phyloP scores from a whole-genome alignment of 2,888 invertebrate species.

The Clepsis dumicolana region DNA sequence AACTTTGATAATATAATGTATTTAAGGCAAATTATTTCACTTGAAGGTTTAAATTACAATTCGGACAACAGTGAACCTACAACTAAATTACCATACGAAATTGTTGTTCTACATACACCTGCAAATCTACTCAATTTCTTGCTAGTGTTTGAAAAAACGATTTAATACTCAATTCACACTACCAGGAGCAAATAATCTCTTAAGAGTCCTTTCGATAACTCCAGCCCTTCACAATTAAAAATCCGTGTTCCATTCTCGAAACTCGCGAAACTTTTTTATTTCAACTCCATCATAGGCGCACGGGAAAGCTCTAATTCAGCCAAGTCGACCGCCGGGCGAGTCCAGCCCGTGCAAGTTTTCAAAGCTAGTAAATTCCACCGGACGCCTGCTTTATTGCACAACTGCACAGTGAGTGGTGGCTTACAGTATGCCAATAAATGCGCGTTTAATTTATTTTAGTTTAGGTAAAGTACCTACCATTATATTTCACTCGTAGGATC shows the following conservation, averaged over 20 bases:
- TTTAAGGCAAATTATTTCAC: too few species aligned
- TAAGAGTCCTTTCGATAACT: neutral
- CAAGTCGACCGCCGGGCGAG: slow-evolving; percentile 40
- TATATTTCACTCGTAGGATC: too few species aligned
- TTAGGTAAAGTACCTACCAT: neutral
- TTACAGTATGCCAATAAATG: slow-evolving; percentile 26
- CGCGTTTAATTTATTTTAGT: neutral
- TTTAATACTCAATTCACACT: neutral
- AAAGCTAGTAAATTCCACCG: slow-evolving; percentile 76
- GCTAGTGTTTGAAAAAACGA: neutral
- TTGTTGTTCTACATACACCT: too few species aligned
- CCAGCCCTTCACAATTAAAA: neutral
- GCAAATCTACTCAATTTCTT: too few species aligned
- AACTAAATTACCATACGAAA: too few species aligned
- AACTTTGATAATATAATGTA: too few species aligned
- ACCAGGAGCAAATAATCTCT: neutral
- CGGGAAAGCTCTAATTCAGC: slow-evolving; percentile 64
- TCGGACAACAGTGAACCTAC: too few species aligned
- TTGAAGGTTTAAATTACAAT: too few species aligned
- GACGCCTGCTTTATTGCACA: slow-evolving; percentile 67
- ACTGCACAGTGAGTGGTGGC: slow-evolving; percentile 41
- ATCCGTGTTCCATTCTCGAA: neutral
- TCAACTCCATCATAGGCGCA: slow-evolving; percentile 43
- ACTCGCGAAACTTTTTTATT: slow-evolving; percentile 2
- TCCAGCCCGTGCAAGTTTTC: slow-evolving; percentile 64